These are phyloP conservation scores for Macroramphosus scolopax DNA, from an alignment of 2,797 vertebrate species.

Conservation along the genomic window DNA sequence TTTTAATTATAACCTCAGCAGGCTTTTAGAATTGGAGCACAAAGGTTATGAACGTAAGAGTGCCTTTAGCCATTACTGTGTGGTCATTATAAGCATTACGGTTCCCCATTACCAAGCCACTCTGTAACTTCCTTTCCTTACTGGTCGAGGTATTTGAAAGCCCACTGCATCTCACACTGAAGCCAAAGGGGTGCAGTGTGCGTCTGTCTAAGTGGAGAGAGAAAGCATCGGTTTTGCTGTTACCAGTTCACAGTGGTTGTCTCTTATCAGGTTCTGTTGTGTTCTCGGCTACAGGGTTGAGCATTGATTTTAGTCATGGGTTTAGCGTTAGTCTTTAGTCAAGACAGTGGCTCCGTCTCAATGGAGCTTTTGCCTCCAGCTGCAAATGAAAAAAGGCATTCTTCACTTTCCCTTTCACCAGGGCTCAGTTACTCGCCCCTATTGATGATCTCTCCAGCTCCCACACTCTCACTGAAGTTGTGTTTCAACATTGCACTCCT, in stretches of 20 bases:
- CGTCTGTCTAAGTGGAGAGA: no score
- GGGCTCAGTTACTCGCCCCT: constrained; percentile 20
- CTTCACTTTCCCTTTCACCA: constrained; percentile 28
- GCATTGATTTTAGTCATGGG: constrained; percentile 61
- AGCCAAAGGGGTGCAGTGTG: no score
- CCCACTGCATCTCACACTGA: no score
- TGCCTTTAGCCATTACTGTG: no score
- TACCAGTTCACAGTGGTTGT: no score
- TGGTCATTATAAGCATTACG: no score
- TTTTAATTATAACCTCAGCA: no score
- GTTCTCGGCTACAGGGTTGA: constrained; percentile 30
- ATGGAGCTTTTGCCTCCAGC: constrained; percentile 58
- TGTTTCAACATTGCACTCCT: constrained; percentile 39
- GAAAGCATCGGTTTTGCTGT: constrained; percentile 1
- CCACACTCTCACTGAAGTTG: constrained; percentile 12
- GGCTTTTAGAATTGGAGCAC: no score
- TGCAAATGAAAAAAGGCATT: constrained; percentile 49
- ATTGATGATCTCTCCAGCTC: constrained; percentile 37
- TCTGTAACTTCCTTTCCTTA: no score
- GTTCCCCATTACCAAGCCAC: no score
- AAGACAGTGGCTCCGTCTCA: constrained; percentile 50
- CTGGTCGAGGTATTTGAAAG: no score
- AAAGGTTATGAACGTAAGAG: no score
- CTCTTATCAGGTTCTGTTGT: constrained; percentile 26
- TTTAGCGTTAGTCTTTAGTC: constrained; percentile 57